Base-by-base conservation (phyloP, 2,113 vertebrate genomes). In the Eptesicus fuscus region DNA sequence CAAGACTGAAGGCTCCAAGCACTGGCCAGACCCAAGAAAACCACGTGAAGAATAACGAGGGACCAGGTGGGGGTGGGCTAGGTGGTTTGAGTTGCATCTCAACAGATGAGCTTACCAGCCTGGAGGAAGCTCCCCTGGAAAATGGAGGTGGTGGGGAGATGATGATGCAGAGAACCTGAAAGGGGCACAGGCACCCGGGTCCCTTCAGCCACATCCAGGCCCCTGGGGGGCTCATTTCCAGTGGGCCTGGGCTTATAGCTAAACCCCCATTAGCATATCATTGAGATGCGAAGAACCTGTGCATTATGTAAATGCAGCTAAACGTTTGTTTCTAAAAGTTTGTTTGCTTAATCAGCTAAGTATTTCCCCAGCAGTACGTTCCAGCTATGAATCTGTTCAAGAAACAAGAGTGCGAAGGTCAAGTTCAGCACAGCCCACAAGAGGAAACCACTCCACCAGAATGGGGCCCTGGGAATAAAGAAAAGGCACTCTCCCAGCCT, bases 311-410 rank as follows among this genome's bases (percentile, higher is more conserved):
- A 91, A 82, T 53, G 20, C n/a, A 16, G 73, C 37, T 63, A 79
- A 83, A 44, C 80, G 25, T 59, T 70, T 91, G 11, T n/a, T 20
- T 91, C 69, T 22, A 53, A 87, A 93, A 65, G 74, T 95, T 67
- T 83, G 61, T 69, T 93, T 94, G 83, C 95, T 56, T 79, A 87
- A 73, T 94, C 42, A 92, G 74, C 63, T 96, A 83, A 90, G 28
- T 59, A 92, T 59, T 78, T 92, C 37, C 63, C 42, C 70, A 44
- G 30, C 42, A 91, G 30, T 69, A 40, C 70, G 37, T 82, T 67
- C n/a, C 1, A 9, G 47, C 47, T 74, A 83, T 65, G 78, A 69
- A 88, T 32, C 89, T 67, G 53, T 44, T 85, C 69, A 69, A 51
- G 74, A 73, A 70, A 78, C 42, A 32, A 32, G 59, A 28, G n/a